Evolutionary conservation across 2,797 vertebrate species (phyloP), one percentile per base, ranked within the genome.

Genomic region (Sebastes oblongus): DNA sequence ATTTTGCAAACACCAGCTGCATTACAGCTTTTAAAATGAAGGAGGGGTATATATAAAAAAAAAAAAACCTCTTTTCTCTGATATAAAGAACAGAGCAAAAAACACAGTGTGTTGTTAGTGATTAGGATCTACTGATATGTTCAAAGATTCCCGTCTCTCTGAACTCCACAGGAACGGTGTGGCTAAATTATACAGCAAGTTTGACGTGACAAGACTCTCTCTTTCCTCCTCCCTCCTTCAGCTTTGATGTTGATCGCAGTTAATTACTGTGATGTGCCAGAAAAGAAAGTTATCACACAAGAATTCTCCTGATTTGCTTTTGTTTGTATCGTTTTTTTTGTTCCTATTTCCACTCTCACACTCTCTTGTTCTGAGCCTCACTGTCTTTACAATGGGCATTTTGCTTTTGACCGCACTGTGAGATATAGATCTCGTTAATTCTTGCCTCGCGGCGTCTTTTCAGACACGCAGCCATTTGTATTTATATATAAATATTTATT

Each of bases 371-470:
- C 7, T 27, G 11, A 22, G 65, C 25, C 66, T 81, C 65, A 13
- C 22, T 3, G 27, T 81, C 54, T 78, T 72, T 39, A 46, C 42
- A 66, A 27, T 66, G 62, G 75, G 24, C 61, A 71, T 72, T 90
- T 88, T 78, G 59, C 74, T 84, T 81, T 65, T 84, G 82, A 77
- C 80, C 80, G 75, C 72, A 80, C 30, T 83, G 82, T 56, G 72
- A 70, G 83, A 90, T 91, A 81, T 82, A 88, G 81, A 86, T 92
- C 90, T 94, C 67, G 73, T 92, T 94, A 94, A 93, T 93, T 93
- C 88, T 65, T 93, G 88, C 91, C 91, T 94, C 7, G 62, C 76
- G 91, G 90, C 86, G 14, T 85, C 65, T 93, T 91, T 83, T 82
- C 77, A 91, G 88, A 91, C 71, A 78, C 32, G 60, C 72, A 71